phyloP scores from a whole-genome alignment of 1,140 invertebrate species.

The Caenorhabditis brenneri region DNA sequence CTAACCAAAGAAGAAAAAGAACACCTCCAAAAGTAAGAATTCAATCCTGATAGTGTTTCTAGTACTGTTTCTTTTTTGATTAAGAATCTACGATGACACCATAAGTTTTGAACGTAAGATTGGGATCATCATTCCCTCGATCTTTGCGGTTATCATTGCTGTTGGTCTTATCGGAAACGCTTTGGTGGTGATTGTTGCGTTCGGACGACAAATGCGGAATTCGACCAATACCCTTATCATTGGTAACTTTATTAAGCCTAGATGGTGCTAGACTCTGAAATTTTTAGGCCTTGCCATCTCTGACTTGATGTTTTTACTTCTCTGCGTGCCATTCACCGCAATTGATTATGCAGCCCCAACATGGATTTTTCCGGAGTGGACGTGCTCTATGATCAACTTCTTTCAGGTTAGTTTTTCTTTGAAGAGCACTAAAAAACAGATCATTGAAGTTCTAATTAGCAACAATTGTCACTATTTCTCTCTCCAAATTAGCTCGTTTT shows the following conservation, averaged over 20 bases:
- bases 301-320: conserved; percentile 89
- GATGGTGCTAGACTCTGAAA: not conserved
- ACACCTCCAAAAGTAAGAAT: conserved; percentile 21
- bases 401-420: conserved; percentile 58
- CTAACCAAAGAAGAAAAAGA: conserved; percentile 1
- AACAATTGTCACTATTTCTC: not conserved
- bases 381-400: conserved; percentile 67
- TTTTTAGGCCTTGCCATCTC: conserved; percentile 74
- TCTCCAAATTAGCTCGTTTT: conserved; percentile 32
- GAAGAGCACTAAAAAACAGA: not conserved
- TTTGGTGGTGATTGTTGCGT: conserved; percentile 65
- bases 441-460: not conserved
- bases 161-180: conserved; percentile 66
- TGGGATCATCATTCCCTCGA: conserved; percentile 66
- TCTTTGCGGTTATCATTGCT: conserved; percentile 64
- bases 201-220: conserved; percentile 68
- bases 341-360: conserved; percentile 83
- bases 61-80: not conserved
- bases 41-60: too few species aligned
- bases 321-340: conserved; percentile 92
- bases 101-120: conserved; percentile 61
- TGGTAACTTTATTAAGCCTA: conserved; percentile 45
- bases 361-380: conserved; percentile 77
- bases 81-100: conserved; percentile 67
- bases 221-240: conserved; percentile 68